These are phyloP conservation scores for Theocolax elegans DNA, from an alignment of 1,140 invertebrate species.

Conservation along the genomic window DNA sequence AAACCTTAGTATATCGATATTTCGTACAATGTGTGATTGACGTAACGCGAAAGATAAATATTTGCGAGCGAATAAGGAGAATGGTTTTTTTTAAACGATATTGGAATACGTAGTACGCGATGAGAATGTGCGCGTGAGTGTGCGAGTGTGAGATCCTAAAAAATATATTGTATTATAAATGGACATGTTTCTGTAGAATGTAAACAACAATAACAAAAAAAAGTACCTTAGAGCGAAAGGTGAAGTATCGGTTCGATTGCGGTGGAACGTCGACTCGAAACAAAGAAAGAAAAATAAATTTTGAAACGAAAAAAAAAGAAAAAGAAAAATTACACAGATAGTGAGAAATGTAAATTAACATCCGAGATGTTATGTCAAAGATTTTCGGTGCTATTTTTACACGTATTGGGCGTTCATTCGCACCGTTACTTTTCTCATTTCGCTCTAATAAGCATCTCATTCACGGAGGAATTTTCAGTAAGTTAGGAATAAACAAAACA, in stretches of 20 bases:
- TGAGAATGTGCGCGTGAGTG: neutral
- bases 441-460: neutral
- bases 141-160: slow-evolving; percentile 13
- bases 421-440: slow-evolving; percentile 32
- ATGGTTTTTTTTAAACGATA: slow-evolving; percentile 43
- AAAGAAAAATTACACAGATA: neutral
- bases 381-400: slow-evolving; percentile 30
- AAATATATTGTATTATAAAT: slow-evolving; percentile 42
- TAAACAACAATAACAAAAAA: too few species aligned
- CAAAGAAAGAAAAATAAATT: neutral
- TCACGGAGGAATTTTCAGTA: slow-evolving; percentile 3
- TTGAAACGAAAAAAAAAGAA: too few species aligned
- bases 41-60: slow-evolving; percentile 1
- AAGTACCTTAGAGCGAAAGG: slow-evolving; percentile 25
- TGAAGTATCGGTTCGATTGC: slow-evolving; percentile 28
- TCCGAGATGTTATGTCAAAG: slow-evolving; percentile 17
- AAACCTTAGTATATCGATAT: slow-evolving; percentile 46
- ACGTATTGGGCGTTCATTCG: slow-evolving; percentile 6
- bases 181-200: slow-evolving; percentile 35
- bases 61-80: slow-evolving; percentile 38
- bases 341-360: slow-evolving; percentile 8
- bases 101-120: slow-evolving; percentile 27
- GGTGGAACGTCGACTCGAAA: slow-evolving; percentile 2
- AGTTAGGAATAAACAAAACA: slow-evolving; percentile 9
- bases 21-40: slow-evolving; percentile 40